Evolutionary conservation across 2,888 invertebrate species (phyloP).

Genomic region (Dascillus cervinus): DNA sequence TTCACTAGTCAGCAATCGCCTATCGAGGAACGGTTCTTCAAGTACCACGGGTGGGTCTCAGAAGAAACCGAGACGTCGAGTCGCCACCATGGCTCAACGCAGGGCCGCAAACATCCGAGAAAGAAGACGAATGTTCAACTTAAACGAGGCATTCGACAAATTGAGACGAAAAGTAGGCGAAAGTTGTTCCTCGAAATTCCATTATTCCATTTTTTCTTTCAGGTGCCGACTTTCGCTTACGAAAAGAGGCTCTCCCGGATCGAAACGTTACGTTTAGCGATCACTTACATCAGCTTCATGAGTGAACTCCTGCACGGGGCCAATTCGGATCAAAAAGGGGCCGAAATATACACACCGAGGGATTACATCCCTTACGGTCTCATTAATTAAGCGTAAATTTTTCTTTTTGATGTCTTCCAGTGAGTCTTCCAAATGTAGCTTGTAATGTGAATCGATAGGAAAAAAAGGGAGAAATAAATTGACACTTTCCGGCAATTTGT

Average conservation of each 20-base stretch:
- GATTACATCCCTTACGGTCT: constrained; percentile 45
- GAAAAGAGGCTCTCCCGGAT: constrained; percentile 92
- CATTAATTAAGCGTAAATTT: constrained; percentile 37
- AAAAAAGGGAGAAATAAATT: no score
- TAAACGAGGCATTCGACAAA: constrained; percentile 94
- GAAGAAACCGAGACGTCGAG: constrained; percentile 79
- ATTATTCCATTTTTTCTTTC: constrained; percentile 11
- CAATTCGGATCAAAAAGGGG: constrained; percentile 33
- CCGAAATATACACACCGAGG: constrained; percentile 36
- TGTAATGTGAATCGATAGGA: no score
- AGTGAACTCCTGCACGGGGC: constrained; percentile 71
- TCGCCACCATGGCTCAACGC: constrained; percentile 84
- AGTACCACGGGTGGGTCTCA: constrained; percentile 37
- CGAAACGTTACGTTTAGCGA: constrained; percentile 88
- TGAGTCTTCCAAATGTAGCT: background rate
- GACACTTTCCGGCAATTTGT: no score
- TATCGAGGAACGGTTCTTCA: constrained; percentile 28
- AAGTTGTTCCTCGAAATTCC: background rate
- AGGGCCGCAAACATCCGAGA: constrained; percentile 91
- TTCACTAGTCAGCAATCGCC: constrained; percentile 38
- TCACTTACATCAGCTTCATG: constrained; percentile 97
- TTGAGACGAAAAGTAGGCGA: constrained; percentile 68
- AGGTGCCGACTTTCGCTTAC: constrained; percentile 93
- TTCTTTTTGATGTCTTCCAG: constrained; percentile 2
- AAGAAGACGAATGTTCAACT: constrained; percentile 87